Percentiles rank a stretch among this genome's conserved stretches.
Conservation (phyloP, 2,797 vertebrate genomes). For the Parambassis ranga region DNA sequence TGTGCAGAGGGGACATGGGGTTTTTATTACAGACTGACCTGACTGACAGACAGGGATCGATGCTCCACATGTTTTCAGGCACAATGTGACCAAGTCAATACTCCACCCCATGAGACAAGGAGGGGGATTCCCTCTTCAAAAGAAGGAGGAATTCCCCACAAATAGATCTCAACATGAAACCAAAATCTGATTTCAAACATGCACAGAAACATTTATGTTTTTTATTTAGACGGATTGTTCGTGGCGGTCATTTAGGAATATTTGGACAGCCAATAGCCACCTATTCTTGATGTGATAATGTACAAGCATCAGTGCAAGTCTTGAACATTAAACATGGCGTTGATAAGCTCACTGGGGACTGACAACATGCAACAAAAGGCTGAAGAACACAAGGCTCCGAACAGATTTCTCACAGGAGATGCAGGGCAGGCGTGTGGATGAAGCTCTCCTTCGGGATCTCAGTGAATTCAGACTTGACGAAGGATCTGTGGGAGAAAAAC, state of each 20-base stretch:
- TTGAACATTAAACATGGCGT: constrained; percentile 62
- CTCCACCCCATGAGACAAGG: constrained; percentile 20
- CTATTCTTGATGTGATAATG: not conserved
- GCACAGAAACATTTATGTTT: not conserved
- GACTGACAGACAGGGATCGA: not conserved
- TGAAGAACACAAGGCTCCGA: constrained; percentile 26
- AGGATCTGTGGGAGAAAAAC: constrained; percentile 84
- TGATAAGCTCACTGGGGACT: constrained; percentile 46
- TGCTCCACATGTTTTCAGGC: constrained; percentile 18
- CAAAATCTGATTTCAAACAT: not conserved
- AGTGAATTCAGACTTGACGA: constrained; percentile 96
- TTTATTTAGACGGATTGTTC: too few species aligned
- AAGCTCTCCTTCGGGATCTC: constrained; percentile 99
- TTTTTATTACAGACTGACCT: constrained; percentile 13
- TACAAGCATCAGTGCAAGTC: constrained; percentile 7
- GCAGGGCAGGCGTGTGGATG: constrained; percentile 94
- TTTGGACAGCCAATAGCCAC: not conserved
- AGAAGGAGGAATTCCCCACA: constrained; percentile 43
- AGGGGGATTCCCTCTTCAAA: constrained; percentile 54
- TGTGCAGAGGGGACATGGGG: constrained; percentile 55
- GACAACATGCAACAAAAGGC: constrained; percentile 52
- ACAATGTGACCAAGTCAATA: constrained; percentile 22
- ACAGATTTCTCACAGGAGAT: constrained; percentile 93
- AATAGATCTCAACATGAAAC: constrained; percentile 7
- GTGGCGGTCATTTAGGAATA: too few species aligned